These are phyloP conservation scores for Unio pictorum DNA, from an alignment of 2,888 invertebrate genomes.

Conservation along the genomic window DNA sequence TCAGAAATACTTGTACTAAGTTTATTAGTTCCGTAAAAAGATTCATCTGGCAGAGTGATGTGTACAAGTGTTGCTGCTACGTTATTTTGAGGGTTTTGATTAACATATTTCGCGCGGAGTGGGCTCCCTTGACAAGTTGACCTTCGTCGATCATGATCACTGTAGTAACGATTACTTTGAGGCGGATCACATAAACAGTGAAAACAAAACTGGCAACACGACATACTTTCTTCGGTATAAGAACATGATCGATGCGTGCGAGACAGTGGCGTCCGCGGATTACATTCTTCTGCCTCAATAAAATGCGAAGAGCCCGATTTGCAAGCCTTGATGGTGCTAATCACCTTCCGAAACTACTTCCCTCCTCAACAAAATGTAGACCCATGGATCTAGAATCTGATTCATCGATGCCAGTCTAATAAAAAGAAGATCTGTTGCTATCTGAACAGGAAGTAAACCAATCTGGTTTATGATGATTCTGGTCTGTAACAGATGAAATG, in stretches of 20 bases:
- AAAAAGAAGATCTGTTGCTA: conserved; percentile 53
- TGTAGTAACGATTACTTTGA: conserved; percentile 8
- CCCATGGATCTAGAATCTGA: conserved; percentile 71
- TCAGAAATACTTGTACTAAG: neutral
- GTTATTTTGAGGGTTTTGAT: too few relatives aligned
- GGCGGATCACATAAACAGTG: conserved; percentile 54
- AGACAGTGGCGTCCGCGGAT: conserved; percentile 5
- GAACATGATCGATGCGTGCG: conserved; percentile 5
- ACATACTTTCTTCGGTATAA: conserved; percentile 26
- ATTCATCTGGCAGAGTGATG: too few relatives aligned
- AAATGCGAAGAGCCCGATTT: conserved; percentile 12
- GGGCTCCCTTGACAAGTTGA: conserved; percentile 9
- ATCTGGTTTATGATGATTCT: conserved; percentile 47
- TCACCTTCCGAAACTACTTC: conserved; percentile 48
- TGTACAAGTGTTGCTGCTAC: neutral
- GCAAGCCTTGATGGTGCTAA: conserved; percentile 31
- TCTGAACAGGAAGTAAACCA: conserved; percentile 32
- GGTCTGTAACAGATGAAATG: conserved; percentile 28
- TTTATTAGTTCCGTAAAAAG: too few relatives aligned
- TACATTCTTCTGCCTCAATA: conserved; percentile 6
- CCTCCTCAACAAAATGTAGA: conserved; percentile 69
- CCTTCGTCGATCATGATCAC: conserved; percentile 5
- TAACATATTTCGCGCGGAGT: neutral
- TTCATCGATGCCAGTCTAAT: conserved; percentile 68
- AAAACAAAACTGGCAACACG: conserved; percentile 48